These are phyloP conservation scores for Armadillidium nasatum DNA, from an alignment of 1,140 invertebrate genomes.

Conservation along the genomic window DNA sequence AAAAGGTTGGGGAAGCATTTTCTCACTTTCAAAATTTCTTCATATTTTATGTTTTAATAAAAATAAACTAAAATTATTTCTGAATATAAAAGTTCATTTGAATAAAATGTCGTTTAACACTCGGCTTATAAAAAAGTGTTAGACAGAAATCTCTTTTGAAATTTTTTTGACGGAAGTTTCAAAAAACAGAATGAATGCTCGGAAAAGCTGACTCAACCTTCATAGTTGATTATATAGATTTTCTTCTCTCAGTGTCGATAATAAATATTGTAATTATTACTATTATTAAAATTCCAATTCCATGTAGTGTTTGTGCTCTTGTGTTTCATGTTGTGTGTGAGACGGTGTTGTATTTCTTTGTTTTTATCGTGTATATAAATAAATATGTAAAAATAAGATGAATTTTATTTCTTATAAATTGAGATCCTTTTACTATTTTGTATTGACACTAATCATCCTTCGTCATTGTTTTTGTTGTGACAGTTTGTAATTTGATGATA, in stretches of 20 bases:
- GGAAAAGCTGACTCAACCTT: too few species aligned
- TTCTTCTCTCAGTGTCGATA: too few species aligned
- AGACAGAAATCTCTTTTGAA: not conserved
- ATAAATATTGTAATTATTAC: not conserved
- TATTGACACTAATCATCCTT: not conserved
- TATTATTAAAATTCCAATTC: not conserved
- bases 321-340: constrained; percentile 1
- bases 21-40: too few species aligned
- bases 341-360: not conserved
- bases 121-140: too few species aligned
- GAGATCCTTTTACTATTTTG: not conserved
- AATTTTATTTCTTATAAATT: not conserved
- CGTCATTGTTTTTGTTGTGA: not conserved
- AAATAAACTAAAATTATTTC: too few species aligned
- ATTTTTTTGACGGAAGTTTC: not conserved
- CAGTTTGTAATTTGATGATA: not conserved
- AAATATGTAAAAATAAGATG: not conserved
- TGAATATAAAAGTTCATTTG: too few species aligned
- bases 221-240: too few species aligned
- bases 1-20: too few species aligned
- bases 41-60: too few species aligned
- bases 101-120: too few species aligned
- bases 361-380: constrained; percentile 1
- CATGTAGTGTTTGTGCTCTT: not conserved
- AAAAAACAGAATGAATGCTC: too few species aligned